Evolutionary conservation across 1,140 invertebrate species (phyloP), one percentile per base, ranked within the genome.

Genomic region (Neoseiulus cucumeris): DNA sequence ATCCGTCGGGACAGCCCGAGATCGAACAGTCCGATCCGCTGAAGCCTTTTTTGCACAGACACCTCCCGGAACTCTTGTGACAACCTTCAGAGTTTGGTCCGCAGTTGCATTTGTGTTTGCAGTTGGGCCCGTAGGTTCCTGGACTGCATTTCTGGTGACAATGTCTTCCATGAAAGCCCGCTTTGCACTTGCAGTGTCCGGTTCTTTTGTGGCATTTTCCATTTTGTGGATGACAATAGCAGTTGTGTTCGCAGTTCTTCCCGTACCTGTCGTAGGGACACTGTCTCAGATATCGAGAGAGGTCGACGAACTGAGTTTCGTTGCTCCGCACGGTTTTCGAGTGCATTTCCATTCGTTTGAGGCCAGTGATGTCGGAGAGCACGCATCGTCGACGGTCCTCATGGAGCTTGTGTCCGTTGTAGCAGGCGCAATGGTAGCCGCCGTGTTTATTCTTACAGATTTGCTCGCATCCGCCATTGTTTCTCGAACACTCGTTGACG

Each of bases 401-500:
- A n/a, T 68, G 67, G 5, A 72, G 67, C 18, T 39, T 42, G 45
- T 64, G 71, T 4, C 71, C 71, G 0, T 42, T 18, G 14, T 55
- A 39, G 20, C 71, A 72, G 9, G 59, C 47, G 44, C 71, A 72
- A 2, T 42, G 28, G 25, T 68, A 72, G 4, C 68, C 66, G 7
- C 70, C 70, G 0, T 44, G 18, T 0, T 59, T 69, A 44, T 72
- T 68, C 4, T 25, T 66, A 51, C 71, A 71, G 6, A 55, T 65
- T n/a, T 72, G 70, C 17, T 68, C 69, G 39, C 71, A 72, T 0
- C 69, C 69, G 1, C 68, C 68, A 0, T 69, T 69, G 9, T 68
- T 64, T 25, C 28, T 39, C 20, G 42, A 28, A 44, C 68, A 69
- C 25, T 69, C 68, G 44, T 69, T 42, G 5, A 69, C 44, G n/a